A percentile compares a stretch with the other conserved stretches of the same genome.
phyloP scores from a whole-genome alignment of 2,113 vertebrate species.

The Speoplatyrhinus poulsoni region DNA sequence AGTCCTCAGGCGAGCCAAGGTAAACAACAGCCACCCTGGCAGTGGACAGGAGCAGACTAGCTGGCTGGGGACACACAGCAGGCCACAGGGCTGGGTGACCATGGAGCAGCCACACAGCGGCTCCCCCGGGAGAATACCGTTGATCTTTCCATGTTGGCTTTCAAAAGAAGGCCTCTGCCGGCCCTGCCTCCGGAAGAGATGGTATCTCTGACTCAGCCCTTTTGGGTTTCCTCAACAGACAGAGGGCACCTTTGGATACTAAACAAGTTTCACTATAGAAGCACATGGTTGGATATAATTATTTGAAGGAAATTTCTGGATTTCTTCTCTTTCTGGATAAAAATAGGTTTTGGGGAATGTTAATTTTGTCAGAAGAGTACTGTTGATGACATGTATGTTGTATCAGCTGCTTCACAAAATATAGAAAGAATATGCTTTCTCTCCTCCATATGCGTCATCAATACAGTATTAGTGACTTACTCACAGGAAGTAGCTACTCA shows the following conservation, averaged over 20 bases:
- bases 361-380: too few species aligned
- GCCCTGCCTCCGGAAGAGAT: constrained; percentile 75
- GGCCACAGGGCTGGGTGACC: constrained; percentile 62
- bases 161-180: constrained; percentile 51
- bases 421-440: constrained; percentile 2
- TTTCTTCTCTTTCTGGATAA: too few species aligned
- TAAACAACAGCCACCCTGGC: constrained; percentile 61
- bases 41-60: constrained; percentile 10
- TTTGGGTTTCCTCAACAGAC: constrained; percentile 76
- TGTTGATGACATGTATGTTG: too few species aligned
- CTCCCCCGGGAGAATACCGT: constrained; percentile 63
- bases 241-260: constrained; percentile 46
- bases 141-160: constrained; percentile 66
- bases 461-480: constrained; percentile 7
- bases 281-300: neutral
- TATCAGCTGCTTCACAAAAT: constrained; percentile 4
- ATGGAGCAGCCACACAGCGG: constrained; percentile 36
- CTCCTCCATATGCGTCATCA: constrained; percentile 25
- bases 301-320: too few species aligned
- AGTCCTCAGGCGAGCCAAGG: constrained; percentile 61
- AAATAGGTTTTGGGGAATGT: too few species aligned
- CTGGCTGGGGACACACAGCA: constrained; percentile 13
- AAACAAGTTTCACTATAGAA: constrained; percentile 13
- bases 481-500: constrained; percentile 34
- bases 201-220: constrained; percentile 77